Percentiles rank a stretch among this genome's conserved stretches.
Evolutionary conservation across 2,113 vertebrate genomes (phyloP).

Genomic region (Capreolus pygargus): DNA sequence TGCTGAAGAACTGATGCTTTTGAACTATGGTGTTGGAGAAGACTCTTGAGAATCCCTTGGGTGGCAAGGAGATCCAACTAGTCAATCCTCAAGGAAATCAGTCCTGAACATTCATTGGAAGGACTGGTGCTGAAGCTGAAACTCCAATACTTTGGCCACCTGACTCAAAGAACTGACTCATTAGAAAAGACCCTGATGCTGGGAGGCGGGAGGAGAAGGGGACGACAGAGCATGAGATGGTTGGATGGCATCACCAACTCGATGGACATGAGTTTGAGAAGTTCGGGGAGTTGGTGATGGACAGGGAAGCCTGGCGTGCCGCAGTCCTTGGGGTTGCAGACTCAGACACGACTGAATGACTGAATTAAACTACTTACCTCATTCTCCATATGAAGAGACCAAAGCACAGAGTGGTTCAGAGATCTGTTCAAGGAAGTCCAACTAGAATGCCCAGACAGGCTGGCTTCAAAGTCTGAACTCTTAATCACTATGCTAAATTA

Average conservation of each 20-base stretch:
- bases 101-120: background rate
- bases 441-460: background rate
- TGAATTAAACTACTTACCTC: background rate
- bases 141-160: background rate
- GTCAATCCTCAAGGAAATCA: background rate
- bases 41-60: background rate
- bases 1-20: background rate
- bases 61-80: background rate
- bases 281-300: background rate
- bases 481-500: background rate
- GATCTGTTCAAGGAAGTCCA: background rate
- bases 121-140: background rate
- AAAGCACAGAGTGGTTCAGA: background rate
- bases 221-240: background rate
- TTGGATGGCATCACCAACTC: background rate
- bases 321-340: background rate
- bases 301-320: background rate
- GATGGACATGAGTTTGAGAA: background rate
- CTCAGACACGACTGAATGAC: fast-evolving
- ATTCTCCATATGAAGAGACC: background rate
- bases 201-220: background rate
- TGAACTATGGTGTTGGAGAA: background rate
- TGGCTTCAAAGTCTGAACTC: background rate
- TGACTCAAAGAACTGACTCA: background rate
- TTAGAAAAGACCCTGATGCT: background rate